These are phyloP conservation scores for Adelphocoris suturalis DNA, from an alignment of 2,888 invertebrate genomes.

Conservation along the genomic window DNA sequence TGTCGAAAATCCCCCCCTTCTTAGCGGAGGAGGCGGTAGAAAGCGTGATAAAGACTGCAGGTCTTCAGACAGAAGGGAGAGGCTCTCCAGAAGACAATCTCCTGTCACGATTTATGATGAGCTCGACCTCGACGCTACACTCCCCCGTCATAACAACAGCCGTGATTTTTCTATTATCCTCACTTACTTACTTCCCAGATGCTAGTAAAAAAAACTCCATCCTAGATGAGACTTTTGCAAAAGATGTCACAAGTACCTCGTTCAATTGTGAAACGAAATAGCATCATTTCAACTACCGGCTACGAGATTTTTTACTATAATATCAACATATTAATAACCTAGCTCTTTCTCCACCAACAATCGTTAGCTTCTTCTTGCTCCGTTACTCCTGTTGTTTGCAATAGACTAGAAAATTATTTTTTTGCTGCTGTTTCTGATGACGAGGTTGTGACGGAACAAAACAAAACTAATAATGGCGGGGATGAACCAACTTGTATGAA, in stretches of 20 bases:
- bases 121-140: neutral
- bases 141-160: neutral
- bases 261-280: neutral
- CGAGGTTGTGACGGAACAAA: too few relatives aligned
- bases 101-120: neutral
- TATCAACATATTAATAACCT: too few relatives aligned
- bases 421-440: too few relatives aligned
- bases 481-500: too few relatives aligned
- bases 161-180: slow-evolving; percentile 11
- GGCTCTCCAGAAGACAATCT: neutral
- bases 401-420: too few relatives aligned
- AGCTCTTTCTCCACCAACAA: too few relatives aligned
- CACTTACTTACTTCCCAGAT: neutral
- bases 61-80: neutral
- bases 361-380: too few relatives aligned
- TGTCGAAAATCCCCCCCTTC: too few relatives aligned
- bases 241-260: neutral
- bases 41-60: neutral
- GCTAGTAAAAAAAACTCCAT: slow-evolving; percentile 1
- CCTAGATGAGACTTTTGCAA: slow-evolving; percentile 17
- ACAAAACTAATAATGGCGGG: too few relatives aligned
- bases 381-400: too few relatives aligned
- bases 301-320: too few relatives aligned
- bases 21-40: neutral
- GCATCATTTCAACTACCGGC: neutral